phyloP scores from a whole-genome alignment of 2,797 vertebrate species.

The Masticophis lateralis region DNA sequence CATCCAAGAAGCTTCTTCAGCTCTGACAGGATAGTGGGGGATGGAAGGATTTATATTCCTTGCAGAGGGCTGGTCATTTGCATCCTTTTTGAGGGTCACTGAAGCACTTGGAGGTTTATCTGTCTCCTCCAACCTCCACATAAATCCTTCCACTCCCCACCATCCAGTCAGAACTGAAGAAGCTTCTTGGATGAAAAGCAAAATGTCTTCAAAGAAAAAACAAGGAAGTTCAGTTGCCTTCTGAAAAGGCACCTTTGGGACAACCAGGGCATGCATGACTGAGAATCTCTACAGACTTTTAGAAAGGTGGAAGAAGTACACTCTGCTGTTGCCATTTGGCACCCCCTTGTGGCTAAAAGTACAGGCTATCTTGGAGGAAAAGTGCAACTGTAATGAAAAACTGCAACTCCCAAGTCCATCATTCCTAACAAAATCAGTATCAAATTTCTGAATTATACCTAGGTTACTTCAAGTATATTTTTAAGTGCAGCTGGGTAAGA shows the following conservation, averaged over 20 bases:
- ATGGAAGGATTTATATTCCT: no score
- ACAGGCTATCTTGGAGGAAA: neutral
- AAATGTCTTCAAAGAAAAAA: neutral
- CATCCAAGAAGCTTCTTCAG: no score
- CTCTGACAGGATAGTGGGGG: no score
- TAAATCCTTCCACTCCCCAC: neutral
- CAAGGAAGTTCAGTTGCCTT: neutral
- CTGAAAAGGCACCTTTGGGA: neutral
- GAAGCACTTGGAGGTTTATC: no score
- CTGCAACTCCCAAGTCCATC: neutral
- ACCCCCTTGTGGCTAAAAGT: neutral
- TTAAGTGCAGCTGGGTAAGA: neutral
- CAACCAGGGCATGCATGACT: neutral
- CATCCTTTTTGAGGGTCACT: no score
- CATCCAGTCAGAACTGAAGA: neutral
- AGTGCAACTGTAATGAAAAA: neutral
- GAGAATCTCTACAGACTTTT: neutral
- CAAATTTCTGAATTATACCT: neutral
- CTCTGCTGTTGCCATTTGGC: neutral
- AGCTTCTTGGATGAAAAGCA: neutral
- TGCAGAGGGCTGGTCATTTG: no score
- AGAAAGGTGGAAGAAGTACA: neutral
- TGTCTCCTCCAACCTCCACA: no score
- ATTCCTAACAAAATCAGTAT: neutral
- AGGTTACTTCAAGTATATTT: neutral